Evolutionary conservation across 2,797 vertebrate species (phyloP).

Genomic region (Scleropages formosus): DNA sequence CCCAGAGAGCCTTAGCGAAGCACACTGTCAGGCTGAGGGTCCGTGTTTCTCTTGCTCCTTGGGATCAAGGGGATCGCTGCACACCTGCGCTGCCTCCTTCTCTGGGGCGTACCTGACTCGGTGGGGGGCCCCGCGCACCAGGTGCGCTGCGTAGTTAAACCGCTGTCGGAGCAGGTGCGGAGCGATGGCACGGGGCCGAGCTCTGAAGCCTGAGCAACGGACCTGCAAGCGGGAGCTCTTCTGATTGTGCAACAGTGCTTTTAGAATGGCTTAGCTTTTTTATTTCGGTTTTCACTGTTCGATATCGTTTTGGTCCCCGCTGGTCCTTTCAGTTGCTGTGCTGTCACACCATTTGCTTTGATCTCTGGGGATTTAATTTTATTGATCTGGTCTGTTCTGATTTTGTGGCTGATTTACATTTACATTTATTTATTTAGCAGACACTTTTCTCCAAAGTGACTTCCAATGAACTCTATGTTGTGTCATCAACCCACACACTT

Average conservation of each 20-base stretch:
- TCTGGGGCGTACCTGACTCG: constrained; percentile 10
- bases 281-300: neutral
- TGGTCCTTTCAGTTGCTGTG: too few species aligned
- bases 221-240: neutral
- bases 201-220: too few species aligned
- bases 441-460: too few species aligned
- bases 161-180: constrained; percentile 19
- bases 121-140: neutral
- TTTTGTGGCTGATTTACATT: neutral
- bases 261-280: too few species aligned
- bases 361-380: too few species aligned
- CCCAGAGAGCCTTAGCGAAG: too few species aligned
- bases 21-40: neutral
- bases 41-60: too few species aligned
- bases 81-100: neutral
- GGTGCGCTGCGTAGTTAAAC: constrained; percentile 28
- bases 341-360: neutral
- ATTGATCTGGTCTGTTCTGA: neutral
- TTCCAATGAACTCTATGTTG: too few species aligned
- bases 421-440: too few species aligned
- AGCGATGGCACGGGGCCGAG: neutral
- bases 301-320: neutral
- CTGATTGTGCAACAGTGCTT: too few species aligned
- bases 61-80: neutral
- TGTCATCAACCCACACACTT: too few species aligned